Evolutionary conservation across 2,888 invertebrate species (phyloP).

Genomic region (Petrophora chlorosata): DNA sequence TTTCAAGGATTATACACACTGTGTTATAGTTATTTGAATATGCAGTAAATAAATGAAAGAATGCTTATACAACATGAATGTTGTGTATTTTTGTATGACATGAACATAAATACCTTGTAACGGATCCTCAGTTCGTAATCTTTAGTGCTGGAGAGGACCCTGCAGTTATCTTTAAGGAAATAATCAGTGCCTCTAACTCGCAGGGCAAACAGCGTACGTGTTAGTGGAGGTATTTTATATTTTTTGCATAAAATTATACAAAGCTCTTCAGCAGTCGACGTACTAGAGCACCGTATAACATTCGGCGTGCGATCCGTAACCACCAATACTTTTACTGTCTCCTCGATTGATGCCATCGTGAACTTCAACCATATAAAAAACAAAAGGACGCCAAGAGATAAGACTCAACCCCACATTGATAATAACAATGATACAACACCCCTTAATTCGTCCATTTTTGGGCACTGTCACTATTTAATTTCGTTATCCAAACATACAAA

Average conservation of each 20-base stretch:
- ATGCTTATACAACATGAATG: no score
- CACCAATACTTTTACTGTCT: slow-evolving; percentile 74
- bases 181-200: slow-evolving; percentile 85
- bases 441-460: slow-evolving; percentile 38
- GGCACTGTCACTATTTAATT: slow-evolving; percentile 16
- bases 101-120: slow-evolving; percentile 85
- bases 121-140: slow-evolving; percentile 91
- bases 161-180: slow-evolving; percentile 87
- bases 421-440: slow-evolving; percentile 42
- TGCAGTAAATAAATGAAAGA: no score
- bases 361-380: slow-evolving; percentile 68
- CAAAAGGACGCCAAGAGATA: slow-evolving; percentile 64
- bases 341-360: slow-evolving; percentile 73
- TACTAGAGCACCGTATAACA: slow-evolving; percentile 69
- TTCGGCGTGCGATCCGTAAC: slow-evolving; percentile 68
- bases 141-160: slow-evolving; percentile 72
- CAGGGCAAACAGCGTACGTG: slow-evolving; percentile 90
- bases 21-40: no score
- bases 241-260: slow-evolving; percentile 88
- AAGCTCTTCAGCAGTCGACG: slow-evolving; percentile 86
- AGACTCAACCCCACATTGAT: slow-evolving; percentile 50
- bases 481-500: slow-evolving; percentile 25
- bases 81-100: neutral
- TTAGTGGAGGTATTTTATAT: slow-evolving; percentile 89
- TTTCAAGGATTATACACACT: no score